phyloP scores from a whole-genome alignment of 2,797 vertebrate species.

The Bryconaethiops microstoma region DNA sequence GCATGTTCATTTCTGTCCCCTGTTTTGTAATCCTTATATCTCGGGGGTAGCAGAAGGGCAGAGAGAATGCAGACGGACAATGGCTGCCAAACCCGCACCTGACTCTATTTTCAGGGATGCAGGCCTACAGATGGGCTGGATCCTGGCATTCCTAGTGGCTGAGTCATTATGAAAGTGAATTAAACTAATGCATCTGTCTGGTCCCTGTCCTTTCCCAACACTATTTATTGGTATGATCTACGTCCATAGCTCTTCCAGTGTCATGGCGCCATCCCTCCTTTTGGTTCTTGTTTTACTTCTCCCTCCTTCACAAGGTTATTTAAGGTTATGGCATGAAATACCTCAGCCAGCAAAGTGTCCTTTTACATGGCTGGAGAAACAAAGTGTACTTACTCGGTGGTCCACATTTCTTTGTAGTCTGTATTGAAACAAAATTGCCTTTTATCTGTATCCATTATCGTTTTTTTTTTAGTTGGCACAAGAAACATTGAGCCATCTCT shows the following conservation, averaged over 20 bases:
- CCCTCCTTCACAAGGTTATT: conserved; percentile 15
- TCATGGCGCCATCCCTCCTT: conserved; percentile 64
- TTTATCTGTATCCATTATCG: conserved; percentile 46
- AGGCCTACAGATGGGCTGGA: conserved; percentile 41
- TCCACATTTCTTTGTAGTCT: not conserved
- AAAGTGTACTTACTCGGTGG: not conserved
- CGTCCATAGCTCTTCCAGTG: conserved; percentile 64
- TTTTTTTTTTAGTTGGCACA: conserved; percentile 31
- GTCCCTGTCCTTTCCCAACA: conserved; percentile 60
- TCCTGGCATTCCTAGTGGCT: conserved; percentile 63
- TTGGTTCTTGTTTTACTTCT: conserved; percentile 43
- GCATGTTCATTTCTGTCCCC: not conserved
- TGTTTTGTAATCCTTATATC: not conserved
- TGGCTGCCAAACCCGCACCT: not conserved
- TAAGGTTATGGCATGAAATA: conserved; percentile 30
- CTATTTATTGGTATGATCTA: conserved; percentile 72
- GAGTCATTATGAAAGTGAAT: conserved; percentile 70
- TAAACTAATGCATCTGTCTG: conserved; percentile 74
- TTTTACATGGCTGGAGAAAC: not conserved
- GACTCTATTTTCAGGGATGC: conserved; percentile 8
- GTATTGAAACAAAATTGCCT: conserved; percentile 33
- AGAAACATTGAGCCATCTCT: conserved; percentile 44
- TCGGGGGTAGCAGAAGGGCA: not conserved
- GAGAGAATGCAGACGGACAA: not conserved
- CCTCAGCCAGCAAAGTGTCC: not conserved